Conservation (phyloP, 2,888 invertebrate species). For the Amblyjoppa fuscipennis region DNA sequence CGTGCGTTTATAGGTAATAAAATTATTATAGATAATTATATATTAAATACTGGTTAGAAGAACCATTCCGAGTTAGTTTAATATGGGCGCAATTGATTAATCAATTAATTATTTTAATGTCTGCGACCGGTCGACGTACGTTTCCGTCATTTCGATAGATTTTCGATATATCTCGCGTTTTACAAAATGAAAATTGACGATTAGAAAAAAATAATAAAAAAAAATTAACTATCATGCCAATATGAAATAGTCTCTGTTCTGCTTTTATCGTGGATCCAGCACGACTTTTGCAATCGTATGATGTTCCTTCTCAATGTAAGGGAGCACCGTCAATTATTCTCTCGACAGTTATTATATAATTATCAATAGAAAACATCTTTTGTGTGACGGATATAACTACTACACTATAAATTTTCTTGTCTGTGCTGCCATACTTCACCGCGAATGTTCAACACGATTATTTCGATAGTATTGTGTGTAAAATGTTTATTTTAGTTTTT, state of each 20-base stretch:
- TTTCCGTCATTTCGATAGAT: background rate
- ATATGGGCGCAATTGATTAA: conserved; percentile 54
- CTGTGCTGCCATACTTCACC: conserved; percentile 79
- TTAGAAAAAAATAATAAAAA: conserved; percentile 1
- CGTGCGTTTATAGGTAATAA: conserved; percentile 79
- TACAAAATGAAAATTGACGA: background rate
- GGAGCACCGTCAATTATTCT: conserved; percentile 43
- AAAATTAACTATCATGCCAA: conserved; percentile 42
- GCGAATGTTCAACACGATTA: conserved; percentile 56
- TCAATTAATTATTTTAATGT: conserved; percentile 29
- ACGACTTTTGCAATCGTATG: conserved; percentile 57
- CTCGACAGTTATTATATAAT: conserved; percentile 28
- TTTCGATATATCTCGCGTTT: conserved; percentile 4
- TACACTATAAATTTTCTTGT: conserved; percentile 61
- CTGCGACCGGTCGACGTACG: conserved; percentile 5
- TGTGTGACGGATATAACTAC: conserved; percentile 54
- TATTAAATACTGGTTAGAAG: conserved; percentile 76
- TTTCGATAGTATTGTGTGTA: conserved; percentile 6
- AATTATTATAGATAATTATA: conserved; percentile 34
- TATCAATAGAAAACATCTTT: conserved; percentile 44
- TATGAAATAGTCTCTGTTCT: conserved; percentile 51
- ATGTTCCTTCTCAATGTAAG: conserved; percentile 49
- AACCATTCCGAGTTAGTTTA: conserved; percentile 82
- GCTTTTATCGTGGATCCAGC: conserved; percentile 48
- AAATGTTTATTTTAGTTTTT: conserved; percentile 22